Evolutionary conservation across 2,113 vertebrate genomes (phyloP).

Genomic region (Stigmatopora argus): DNA sequence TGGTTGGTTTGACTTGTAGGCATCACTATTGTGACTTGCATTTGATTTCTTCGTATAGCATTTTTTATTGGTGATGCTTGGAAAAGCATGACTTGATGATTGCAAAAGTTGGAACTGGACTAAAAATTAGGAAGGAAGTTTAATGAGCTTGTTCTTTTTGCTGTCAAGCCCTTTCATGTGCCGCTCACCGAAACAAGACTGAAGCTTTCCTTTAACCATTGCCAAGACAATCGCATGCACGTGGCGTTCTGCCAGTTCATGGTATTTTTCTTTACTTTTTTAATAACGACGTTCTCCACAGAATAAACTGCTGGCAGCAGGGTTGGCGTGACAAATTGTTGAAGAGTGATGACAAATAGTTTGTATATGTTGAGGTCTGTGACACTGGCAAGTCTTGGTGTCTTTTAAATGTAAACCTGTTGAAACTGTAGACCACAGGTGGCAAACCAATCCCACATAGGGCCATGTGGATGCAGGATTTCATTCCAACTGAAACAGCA

Average conservation of each 20-base stretch:
- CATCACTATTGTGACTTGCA: no score
- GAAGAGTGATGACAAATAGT: slow-evolving; percentile 30
- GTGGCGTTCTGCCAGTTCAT: slow-evolving; percentile 31
- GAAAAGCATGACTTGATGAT: not conserved
- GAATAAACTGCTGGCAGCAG: slow-evolving; percentile 22
- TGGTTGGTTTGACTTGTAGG: no score
- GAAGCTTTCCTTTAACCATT: slow-evolving; percentile 43
- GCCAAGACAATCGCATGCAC: slow-evolving; percentile 55
- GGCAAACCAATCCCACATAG: no score
- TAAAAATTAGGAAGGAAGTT: slow-evolving; percentile 9
- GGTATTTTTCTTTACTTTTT: slow-evolving; percentile 38
- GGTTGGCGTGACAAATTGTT: slow-evolving; percentile 26
- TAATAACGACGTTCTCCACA: slow-evolving; percentile 18
- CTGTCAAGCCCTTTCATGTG: slow-evolving; percentile 18
- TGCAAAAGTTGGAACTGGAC: slow-evolving; percentile 3
- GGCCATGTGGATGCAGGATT: no score
- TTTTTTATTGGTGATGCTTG: no score
- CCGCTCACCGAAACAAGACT: slow-evolving; percentile 21
- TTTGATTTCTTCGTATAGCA: no score
- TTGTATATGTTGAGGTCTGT: slow-evolving; percentile 12
- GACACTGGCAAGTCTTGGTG: no score
- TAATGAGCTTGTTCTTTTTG: slow-evolving; percentile 29
- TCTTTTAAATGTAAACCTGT: no score
- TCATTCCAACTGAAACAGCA: no score
- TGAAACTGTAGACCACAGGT: no score